These are phyloP conservation scores for Hoplodrina blanda DNA, from an alignment of 2,888 invertebrate genomes.

Conservation along the genomic window DNA sequence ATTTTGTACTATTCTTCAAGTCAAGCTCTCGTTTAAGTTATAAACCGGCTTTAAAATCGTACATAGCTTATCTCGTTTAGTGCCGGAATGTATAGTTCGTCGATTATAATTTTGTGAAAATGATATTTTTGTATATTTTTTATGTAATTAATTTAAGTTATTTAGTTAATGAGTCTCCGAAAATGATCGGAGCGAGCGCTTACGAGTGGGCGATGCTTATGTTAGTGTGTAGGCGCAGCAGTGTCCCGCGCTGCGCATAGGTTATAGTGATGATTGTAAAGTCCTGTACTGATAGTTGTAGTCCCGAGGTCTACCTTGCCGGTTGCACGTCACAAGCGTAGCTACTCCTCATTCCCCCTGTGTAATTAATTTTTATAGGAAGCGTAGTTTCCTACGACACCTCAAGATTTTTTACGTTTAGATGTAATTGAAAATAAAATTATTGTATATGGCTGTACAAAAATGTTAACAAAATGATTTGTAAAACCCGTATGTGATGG, in stretches of 20 bases:
- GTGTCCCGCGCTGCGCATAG: slow-evolving; percentile 69
- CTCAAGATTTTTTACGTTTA: slow-evolving; percentile 90
- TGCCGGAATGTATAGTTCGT: slow-evolving; percentile 89
- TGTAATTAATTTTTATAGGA: slow-evolving; percentile 90
- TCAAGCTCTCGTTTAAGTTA: slow-evolving; percentile 90
- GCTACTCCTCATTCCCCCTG: slow-evolving; percentile 89
- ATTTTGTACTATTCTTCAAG: slow-evolving; percentile 87
- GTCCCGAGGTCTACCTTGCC: slow-evolving; percentile 89
- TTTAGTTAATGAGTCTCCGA: slow-evolving; percentile 83
- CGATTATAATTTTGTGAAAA: slow-evolving; percentile 90
- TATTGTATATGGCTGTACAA: slow-evolving; percentile 91
- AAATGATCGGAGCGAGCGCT: slow-evolving; percentile 76
- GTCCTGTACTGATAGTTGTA: slow-evolving; percentile 89
- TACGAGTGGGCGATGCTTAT: slow-evolving; percentile 81
- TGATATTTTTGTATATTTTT: slow-evolving; percentile 91
- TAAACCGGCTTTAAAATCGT: slow-evolving; percentile 88
- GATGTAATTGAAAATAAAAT: slow-evolving; percentile 91
- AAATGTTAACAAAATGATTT: slow-evolving; percentile 89
- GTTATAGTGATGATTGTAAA: slow-evolving; percentile 90
- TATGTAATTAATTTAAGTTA: slow-evolving; percentile 89
- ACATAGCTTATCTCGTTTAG: slow-evolving; percentile 88
- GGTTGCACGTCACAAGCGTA: slow-evolving; percentile 89
- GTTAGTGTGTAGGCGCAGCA: slow-evolving; percentile 74
- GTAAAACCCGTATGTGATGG: slow-evolving; percentile 90
- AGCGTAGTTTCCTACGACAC: slow-evolving; percentile 90